phyloP scores from a whole-genome alignment of 2,113 vertebrate genomes.

The Numida meleagris region DNA sequence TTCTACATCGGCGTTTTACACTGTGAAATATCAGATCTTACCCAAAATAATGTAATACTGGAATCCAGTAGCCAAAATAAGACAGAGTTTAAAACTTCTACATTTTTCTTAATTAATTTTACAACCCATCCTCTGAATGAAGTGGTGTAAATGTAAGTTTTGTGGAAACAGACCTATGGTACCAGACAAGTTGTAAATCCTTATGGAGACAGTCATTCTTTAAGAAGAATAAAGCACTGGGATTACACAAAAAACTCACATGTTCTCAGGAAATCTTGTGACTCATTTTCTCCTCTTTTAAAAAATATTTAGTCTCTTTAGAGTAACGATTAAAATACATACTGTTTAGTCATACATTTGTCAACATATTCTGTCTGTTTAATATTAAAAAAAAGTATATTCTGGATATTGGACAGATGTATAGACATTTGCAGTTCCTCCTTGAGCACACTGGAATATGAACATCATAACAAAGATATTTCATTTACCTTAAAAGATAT shows the following conservation, averaged over 20 bases:
- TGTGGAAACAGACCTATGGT: neutral
- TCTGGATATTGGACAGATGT: neutral
- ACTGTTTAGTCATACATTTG: neutral
- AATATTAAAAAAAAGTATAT: neutral
- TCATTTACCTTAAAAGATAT: neutral
- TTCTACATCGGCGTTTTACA: neutral
- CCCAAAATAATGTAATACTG: neutral
- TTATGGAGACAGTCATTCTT: neutral
- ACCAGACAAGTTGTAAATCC: neutral
- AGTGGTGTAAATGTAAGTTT: neutral
- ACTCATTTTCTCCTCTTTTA: neutral
- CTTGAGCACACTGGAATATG: neutral
- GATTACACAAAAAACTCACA: neutral
- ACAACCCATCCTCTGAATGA: neutral
- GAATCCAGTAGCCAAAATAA: neutral
- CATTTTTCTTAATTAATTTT: neutral
- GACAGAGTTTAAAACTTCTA: neutral
- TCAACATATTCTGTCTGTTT: neutral
- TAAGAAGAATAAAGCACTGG: neutral
- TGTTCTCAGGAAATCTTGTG: neutral
- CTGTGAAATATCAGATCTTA: neutral
- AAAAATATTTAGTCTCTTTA: neutral
- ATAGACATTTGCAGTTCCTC: neutral
- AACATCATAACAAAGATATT: neutral
- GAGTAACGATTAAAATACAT: neutral